Base-by-base conservation (phyloP, 2,888 invertebrate genomes). In the Aethes cnicana region DNA sequence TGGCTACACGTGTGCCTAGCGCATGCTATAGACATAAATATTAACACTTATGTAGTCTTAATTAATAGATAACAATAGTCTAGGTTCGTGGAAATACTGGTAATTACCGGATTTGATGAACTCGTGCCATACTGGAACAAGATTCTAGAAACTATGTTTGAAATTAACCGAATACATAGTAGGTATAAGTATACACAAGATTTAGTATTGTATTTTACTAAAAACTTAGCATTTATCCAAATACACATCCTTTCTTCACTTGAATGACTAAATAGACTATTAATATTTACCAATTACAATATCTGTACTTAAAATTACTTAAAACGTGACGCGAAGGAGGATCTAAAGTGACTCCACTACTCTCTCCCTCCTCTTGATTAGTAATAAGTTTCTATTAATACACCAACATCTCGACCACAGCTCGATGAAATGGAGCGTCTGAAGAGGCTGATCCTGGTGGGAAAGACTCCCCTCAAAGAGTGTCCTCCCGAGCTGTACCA, bases 361-460 rank as follows among this genome's bases (percentile, higher is more conserved):
- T n/a, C n/a, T n/a, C n/a, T n/a, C n/a, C n/a, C n/a, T n/a, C n/a
- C n/a, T n/a, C n/a, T n/a, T n/a, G n/a, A n/a, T n/a, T n/a, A n/a
- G n/a, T n/a, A n/a, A n/a, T n/a, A n/a, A n/a, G 1, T 28, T 6
- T 12, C 12, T 28, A 1, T 28, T 12, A 6, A 28, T 4, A 4
- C 2, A 1, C 8, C 23, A 7, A 37, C 16, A 9, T 18, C 16
- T 6, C 9, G 4, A 61, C 64, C 55, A 41, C 74, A 92, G 92
- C 84, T 88, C 64, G 91, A 92, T 64, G 94, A 94, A 77, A 90
- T 93, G 84, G 93, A 93, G 72, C 84, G 94, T 48, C 91, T 94
- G 57, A 94, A 94, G 70, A 91, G 91, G 57, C 82, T 94, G 57
- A 93, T 94, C 50, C 83, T 94, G 17, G 91, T 91, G 36, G 94